These are phyloP conservation scores for Rhamnusium bicolor DNA, from an alignment of 2,888 invertebrate genomes.

Conservation along the genomic window DNA sequence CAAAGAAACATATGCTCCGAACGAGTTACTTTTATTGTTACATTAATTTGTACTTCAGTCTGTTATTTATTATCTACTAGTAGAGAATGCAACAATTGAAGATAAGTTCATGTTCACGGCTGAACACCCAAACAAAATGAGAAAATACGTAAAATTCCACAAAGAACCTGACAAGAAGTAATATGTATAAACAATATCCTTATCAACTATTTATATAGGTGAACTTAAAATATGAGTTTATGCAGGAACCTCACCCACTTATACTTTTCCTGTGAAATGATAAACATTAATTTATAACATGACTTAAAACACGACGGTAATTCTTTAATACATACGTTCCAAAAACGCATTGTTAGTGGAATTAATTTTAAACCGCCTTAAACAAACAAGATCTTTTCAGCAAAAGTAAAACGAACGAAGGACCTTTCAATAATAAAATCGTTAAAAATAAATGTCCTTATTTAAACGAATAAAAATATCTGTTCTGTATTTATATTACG, in stretches of 20 bases:
- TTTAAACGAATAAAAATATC: slow-evolving; percentile 17
- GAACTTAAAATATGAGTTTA: too few relatives aligned
- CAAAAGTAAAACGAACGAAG: background rate
- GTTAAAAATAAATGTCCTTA: slow-evolving; percentile 21
- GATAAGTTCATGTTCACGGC: background rate
- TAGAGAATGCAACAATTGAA: slow-evolving; percentile 8
- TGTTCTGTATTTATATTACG: background rate
- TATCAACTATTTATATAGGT: too few relatives aligned
- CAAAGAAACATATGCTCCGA: background rate
- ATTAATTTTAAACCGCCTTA: background rate
- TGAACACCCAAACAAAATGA: too few relatives aligned
- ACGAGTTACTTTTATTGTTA: background rate
- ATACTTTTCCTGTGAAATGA: too few relatives aligned
- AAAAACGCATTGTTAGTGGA: background rate
- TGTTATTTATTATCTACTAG: slow-evolving; percentile 9
- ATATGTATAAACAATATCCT: too few relatives aligned
- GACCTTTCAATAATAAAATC: background rate
- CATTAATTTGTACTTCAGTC: slow-evolving; percentile 15
- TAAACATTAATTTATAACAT: too few relatives aligned
- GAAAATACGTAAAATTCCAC: too few relatives aligned
- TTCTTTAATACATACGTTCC: background rate
- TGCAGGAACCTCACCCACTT: too few relatives aligned
- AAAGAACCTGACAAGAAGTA: too few relatives aligned
- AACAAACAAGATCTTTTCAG: background rate
- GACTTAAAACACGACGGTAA: background rate